Percentiles rank a stretch among this genome's conserved stretches.
Conservation (phyloP, 2,797 vertebrate genomes). For the Acanthurus lineatus region DNA sequence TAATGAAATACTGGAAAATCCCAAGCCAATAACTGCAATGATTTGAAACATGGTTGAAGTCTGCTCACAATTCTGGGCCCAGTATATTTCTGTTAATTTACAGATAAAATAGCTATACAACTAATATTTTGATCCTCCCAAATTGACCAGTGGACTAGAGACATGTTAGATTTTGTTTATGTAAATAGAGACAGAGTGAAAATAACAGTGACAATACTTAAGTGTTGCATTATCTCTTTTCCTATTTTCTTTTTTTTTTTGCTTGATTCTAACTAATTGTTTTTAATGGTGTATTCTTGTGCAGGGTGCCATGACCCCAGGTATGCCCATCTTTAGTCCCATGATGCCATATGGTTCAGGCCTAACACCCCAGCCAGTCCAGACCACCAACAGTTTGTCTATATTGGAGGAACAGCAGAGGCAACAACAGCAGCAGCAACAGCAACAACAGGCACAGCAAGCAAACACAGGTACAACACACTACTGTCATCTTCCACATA, state of each 20-base stretch:
- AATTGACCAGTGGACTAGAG: not conserved
- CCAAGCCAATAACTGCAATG: not conserved
- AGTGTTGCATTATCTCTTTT: not conserved
- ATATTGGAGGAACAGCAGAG: constrained; percentile 96
- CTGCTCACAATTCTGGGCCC: not conserved
- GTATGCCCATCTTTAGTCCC: constrained; percentile 94
- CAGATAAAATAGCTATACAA: not conserved
- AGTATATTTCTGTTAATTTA: not conserved
- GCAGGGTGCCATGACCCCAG: constrained; percentile 96
- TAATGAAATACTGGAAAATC: not conserved
- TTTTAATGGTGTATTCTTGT: not conserved
- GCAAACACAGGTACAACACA: constrained; percentile 77
- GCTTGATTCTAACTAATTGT: not conserved
- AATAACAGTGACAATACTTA: too few species aligned
- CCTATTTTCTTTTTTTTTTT: not conserved
- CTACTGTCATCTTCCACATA: not conserved
- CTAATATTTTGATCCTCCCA: not conserved
- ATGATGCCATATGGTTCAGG: constrained; percentile 99
- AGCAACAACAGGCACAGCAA: constrained; percentile 86
- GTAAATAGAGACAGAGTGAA: not conserved
- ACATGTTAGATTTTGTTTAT: too few species aligned
- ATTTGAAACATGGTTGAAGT: not conserved
- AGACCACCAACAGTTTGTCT: constrained; percentile 94
- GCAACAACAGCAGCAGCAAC: constrained; percentile 85
- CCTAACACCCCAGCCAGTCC: constrained; percentile 96